Evolutionary conservation across 2,888 invertebrate genomes (phyloP), one percentile per base, ranked within the genome.

Genomic region (Hydrotaea cyrtoneurina): DNA sequence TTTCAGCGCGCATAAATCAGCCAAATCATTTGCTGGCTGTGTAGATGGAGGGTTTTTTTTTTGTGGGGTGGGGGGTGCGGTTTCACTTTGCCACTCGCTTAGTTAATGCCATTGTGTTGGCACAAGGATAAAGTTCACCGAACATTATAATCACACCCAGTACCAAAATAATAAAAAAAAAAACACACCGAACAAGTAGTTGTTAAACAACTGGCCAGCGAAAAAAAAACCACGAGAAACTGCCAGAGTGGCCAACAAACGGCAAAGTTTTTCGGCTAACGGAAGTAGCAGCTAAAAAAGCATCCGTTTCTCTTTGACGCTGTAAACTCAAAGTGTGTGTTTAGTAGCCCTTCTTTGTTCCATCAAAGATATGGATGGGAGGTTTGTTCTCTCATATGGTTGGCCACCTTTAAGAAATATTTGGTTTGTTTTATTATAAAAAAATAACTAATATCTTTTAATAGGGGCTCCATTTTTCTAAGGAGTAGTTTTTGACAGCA

Each of bases 21-120:
- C 26, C 50, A 71, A 71, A 31, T 31, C 0, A n/a, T n/a, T n/a
- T n/a, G n/a, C n/a, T n/a, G n/a, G n/a, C n/a, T n/a, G n/a, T n/a
- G n/a, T 71, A 23, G 31, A n/a, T 23, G 23, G 4, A 8, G 11
- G 15, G 8, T 62, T 39, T 66, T 39, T 66, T 66, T 19, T 10
- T 31, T 31, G 31, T 31, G 31, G 31, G 31, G 31, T 7, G 31
- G 31, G 7, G 31, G 7, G 2, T 31, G 2, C 46, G 2, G 21
- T 74, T 23, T 39, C 39, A 7, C 39, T 69, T 15, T 7, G 7
- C 2, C 31, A 21, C 4, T 23, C 23, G 39, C 19, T 69, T 15
- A 69, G 69, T 69, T 21, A 69, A 69, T 69, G 69, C 23, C 39
- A 39, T 39, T 39, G 36, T 36, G 66, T 43, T 66, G 66, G 66